Evolutionary conservation across 2,888 invertebrate genomes (phyloP), one percentile per base, ranked within the genome.

Genomic region (Caenorhabditis becei): DNA sequence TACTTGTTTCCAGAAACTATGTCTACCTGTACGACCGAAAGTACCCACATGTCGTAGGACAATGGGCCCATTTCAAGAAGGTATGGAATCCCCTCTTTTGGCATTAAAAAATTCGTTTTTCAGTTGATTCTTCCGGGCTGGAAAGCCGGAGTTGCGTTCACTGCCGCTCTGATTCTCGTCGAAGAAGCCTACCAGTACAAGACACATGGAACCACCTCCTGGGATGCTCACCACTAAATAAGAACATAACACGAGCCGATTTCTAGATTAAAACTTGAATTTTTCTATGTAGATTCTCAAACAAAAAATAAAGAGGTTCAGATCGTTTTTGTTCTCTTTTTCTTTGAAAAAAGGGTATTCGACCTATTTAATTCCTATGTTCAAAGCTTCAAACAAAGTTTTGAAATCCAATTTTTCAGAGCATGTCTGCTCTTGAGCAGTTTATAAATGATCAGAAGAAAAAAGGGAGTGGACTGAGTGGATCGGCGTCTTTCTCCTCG

Each of bases 361-460:
- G 10, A 11, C 67, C 67, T 54, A 16, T 67, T 41, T 0, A 20
- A 28, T 65, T 65, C n/a, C 37, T 65, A 4, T 8, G 11, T 14
- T 41, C 14, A 1, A 23, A 18, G n/a, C 7, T 2, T 44, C 20
- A 2, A n/a, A n/a, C 26, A 32, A 32, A 56, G 26, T 2, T 32
- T 10, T 10, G 32, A 24, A 37, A 53, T 14, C 3, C 14, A 51
- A 18, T 16, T 24, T 59, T 54, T 53, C 51, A 65, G 69, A 67
- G 41, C 49, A 89, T 90, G 89, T 88, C 89, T 56, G 85, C 90
- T 20, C 83, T 90, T 54, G 88, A 88, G 49, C 89, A 89, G 58
- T 90, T 91, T 82, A 89, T 90, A 32, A 89, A 86, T 62, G 90
- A 90, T 54, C 89, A 90, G 65, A 88, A 89, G 69, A 88, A 85